A percentile compares a stretch with the other conserved stretches of the same genome.
phyloP scores from a whole-genome alignment of 2,888 invertebrate genomes.

The Xiphydria camelus region DNA sequence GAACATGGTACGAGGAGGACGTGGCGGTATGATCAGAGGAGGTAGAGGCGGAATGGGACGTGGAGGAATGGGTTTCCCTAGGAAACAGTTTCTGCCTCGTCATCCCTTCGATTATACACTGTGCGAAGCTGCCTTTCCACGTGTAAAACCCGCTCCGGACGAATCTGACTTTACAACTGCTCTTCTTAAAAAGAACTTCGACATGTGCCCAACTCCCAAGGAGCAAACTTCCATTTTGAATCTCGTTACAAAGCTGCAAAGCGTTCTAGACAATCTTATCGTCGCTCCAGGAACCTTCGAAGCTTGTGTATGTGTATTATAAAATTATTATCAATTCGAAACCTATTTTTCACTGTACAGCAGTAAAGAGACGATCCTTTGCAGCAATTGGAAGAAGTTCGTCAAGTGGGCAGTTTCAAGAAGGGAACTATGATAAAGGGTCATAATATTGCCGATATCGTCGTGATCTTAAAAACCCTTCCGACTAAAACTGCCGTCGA shows the following conservation, averaged over 20 bases:
- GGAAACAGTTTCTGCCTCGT: slow-evolving; percentile 70
- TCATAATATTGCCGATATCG: slow-evolving; percentile 94
- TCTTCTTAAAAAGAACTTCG: slow-evolving; percentile 86
- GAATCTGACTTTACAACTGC: slow-evolving; percentile 88
- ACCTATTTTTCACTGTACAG: background rate
- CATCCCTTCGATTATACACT: slow-evolving; percentile 87
- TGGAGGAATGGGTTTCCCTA: slow-evolving; percentile 69
- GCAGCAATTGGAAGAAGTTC: slow-evolving; percentile 89
- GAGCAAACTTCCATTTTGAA: slow-evolving; percentile 93
- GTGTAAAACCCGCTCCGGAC: slow-evolving; percentile 79
- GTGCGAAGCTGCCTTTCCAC: slow-evolving; percentile 87
- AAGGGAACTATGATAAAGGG: slow-evolving; percentile 97
- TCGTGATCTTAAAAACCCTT: slow-evolving; percentile 93
- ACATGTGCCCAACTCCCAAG: slow-evolving; percentile 85
- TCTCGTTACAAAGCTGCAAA: slow-evolving; percentile 93
- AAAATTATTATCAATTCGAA: background rate
- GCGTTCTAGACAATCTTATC: slow-evolving; percentile 90
- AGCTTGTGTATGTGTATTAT: slow-evolving; percentile 81
- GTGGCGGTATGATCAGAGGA: slow-evolving; percentile 71
- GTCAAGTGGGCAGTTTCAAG: slow-evolving; percentile 97
- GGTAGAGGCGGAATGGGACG: slow-evolving; percentile 69
- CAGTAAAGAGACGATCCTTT: too few relatives aligned
- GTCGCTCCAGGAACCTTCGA: slow-evolving; percentile 93
- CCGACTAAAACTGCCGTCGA: slow-evolving; percentile 96
- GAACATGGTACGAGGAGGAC: slow-evolving; percentile 66